phyloP scores from a whole-genome alignment of 2,113 vertebrate genomes.

The Otocyon megalotis region DNA sequence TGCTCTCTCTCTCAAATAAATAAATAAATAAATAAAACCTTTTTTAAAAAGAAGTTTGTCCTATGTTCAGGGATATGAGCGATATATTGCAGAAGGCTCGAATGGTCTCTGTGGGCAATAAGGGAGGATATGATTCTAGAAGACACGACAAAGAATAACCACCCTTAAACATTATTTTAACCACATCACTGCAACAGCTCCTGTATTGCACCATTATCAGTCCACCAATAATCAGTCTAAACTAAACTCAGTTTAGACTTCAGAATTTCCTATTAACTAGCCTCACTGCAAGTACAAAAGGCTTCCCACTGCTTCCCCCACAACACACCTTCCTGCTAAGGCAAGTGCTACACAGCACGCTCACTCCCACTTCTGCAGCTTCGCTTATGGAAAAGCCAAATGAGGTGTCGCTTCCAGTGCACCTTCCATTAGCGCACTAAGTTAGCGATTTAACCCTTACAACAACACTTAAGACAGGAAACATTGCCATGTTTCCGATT shows the following conservation, averaged over 20 bases:
- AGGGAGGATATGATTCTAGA: not conserved
- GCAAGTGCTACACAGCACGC: not conserved
- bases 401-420: not conserved
- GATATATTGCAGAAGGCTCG: not conserved
- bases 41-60: not conserved
- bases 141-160: not conserved
- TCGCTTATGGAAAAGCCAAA: not conserved
- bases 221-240: not conserved
- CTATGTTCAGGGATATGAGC: not conserved
- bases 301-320: not conserved
- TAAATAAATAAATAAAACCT: not conserved
- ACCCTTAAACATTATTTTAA: not conserved
- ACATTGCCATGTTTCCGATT: not conserved
- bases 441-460: not conserved
- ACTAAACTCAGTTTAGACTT: not conserved
- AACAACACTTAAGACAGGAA: not conserved
- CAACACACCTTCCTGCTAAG: not conserved
- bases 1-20: not conserved
- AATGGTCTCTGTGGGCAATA: not conserved
- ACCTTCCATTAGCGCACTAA: not conserved
- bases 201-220: rapidly evolving
- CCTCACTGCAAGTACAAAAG: not conserved
- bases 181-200: not conserved
- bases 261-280: not conserved
- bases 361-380: not conserved